Percentiles rank a stretch among this genome's conserved stretches.
Conservation (phyloP, 2,113 vertebrate species). For the Cynocephalus volans region DNA sequence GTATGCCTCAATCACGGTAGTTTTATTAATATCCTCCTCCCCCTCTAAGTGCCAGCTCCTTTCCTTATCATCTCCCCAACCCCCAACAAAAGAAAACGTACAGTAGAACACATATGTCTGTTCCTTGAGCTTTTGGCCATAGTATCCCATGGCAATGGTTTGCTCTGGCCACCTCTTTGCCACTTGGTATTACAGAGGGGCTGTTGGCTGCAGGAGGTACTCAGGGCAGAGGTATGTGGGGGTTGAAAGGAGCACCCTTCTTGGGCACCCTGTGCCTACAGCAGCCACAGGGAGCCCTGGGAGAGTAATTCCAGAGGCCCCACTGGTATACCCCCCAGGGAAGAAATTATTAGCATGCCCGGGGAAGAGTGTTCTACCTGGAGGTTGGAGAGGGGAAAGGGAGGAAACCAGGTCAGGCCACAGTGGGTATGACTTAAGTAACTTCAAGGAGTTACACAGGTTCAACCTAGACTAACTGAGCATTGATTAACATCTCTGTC, state of each 20-base stretch:
- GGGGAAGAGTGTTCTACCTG: background rate
- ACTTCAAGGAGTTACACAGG: background rate
- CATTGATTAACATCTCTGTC: fast-evolving
- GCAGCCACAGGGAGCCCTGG: background rate
- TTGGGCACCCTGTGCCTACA: background rate
- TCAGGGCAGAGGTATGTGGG: background rate
- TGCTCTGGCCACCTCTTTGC: background rate
- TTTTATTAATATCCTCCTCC: background rate
- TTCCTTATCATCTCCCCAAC: background rate
- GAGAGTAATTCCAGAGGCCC: background rate
- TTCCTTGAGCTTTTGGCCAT: background rate
- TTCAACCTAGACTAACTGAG: background rate
- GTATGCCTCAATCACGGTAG: fast-evolving
- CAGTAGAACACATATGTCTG: background rate
- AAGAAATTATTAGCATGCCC: background rate
- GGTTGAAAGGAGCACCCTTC: background rate
- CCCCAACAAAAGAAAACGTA: background rate
- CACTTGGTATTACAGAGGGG: background rate
- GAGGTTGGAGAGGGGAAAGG: background rate
- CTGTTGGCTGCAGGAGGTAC: background rate
- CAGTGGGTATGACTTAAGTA: background rate
- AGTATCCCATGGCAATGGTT: background rate
- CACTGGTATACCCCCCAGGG: background rate
- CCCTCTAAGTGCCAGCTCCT: background rate
- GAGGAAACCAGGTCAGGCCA: background rate